Evolutionary conservation across 2,888 invertebrate species (phyloP), one percentile per base, ranked within the genome.

Genomic region (Nephrotoma appendiculata): DNA sequence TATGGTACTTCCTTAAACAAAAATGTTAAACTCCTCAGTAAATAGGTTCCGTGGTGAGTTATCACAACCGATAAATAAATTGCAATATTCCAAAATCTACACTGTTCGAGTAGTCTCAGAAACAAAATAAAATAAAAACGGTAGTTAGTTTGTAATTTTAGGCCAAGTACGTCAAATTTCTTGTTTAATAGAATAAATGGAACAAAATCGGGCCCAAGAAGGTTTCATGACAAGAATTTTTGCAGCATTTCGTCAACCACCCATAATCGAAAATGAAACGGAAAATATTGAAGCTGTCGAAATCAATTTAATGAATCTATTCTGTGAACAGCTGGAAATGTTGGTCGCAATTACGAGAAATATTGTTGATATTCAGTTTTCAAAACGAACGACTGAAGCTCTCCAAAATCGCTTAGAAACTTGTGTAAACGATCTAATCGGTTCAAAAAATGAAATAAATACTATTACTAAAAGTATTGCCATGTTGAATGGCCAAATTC

Each of bases 11-110:
- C 31, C 1, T 1, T 2, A 1, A 31, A 31, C 1, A 31, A 31
- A 1, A 31, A 31, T 31, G 31, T 31, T 31, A 31, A 2, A 1
- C 31, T 2, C 31, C 31, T 31, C 31, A 31, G 31, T 31, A 31
- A 31, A 31, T 31, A 3, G 31, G 31, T 31, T 31, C 3, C 31
- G 31, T 31, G 31, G 31, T 3, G 2, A 31, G 31, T 31, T 31
- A 31, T 31, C 71, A n/a, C 6, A 19, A 6, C 19, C 19, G 19
- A 19, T 0, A 98, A 98, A 90, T 98, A 99, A 83, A 99, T 95
- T 89, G 95, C 94, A 4, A 98, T 90, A 87, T 96, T 93, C 11
- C 99, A 94, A 99, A 92, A 91, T 99, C 98, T 9, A 94, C 94
- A 41, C 99, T 94, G 89, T 94, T 94, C 41, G 93, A 93, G 87